Percentiles rank a stretch among this genome's conserved stretches.
phyloP scores from a whole-genome alignment of 2,888 invertebrate genomes.

The Euproctis similis region DNA sequence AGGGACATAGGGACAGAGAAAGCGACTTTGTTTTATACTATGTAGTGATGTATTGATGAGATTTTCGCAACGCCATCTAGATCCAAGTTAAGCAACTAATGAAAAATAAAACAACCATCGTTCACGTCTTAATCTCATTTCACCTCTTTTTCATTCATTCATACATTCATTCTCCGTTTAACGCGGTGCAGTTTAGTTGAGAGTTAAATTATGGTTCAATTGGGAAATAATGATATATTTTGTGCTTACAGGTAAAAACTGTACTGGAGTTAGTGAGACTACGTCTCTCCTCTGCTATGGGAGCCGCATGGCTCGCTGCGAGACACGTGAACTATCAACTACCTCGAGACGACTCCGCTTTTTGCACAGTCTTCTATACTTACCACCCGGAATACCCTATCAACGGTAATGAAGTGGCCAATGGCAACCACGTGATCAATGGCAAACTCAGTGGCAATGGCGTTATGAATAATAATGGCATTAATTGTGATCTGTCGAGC shows the following conservation, averaged over 20 bases:
- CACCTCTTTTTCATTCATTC: no score
- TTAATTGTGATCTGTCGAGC: conserved; percentile 18
- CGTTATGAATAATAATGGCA: conserved; percentile 13
- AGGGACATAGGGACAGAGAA: no score
- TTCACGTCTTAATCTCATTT: no score
- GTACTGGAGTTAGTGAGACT: conserved; percentile 79
- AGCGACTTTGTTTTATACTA: no score
- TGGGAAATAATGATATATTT: neutral
- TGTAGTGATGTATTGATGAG: no score
- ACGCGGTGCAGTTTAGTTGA: no score
- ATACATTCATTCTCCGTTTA: neutral
- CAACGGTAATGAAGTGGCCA: conserved; percentile 18
- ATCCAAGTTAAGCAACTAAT: no score
- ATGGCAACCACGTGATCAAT: conserved; percentile 7
- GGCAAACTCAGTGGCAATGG: conserved; percentile 21
- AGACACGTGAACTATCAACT: conserved; percentile 78
- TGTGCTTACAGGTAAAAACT: conserved; percentile 42
- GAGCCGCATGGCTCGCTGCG: conserved; percentile 90
- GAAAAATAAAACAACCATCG: no score
- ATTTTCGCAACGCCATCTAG: no score
- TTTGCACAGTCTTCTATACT: conserved; percentile 80
- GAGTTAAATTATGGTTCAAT: no score
- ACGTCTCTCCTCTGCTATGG: conserved; percentile 85
- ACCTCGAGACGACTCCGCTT: conserved; percentile 82
- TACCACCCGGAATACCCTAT: conserved; percentile 42